A percentile compares a stretch with the other conserved stretches of the same genome.
Conservation (phyloP, 2,888 invertebrate genomes). For the Lycocerus yunnanus region DNA sequence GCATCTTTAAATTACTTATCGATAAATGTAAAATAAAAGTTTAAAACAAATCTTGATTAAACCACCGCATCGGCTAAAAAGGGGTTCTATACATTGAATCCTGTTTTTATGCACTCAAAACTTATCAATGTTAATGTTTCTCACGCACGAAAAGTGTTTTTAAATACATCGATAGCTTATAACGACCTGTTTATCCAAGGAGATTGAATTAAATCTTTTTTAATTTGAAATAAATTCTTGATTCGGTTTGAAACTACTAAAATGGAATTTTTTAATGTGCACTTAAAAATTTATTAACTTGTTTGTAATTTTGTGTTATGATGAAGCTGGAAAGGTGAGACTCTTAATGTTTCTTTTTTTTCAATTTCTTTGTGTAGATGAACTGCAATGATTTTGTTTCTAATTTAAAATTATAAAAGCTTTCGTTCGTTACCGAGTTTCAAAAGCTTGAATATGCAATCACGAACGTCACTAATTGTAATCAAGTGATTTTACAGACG, state of each 20-base stretch:
- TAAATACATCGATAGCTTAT: background rate
- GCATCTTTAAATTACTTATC: constrained; percentile 6
- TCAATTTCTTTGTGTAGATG: background rate
- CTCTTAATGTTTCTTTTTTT: background rate
- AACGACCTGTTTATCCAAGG: background rate
- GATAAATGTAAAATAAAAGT: background rate
- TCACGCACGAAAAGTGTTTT: constrained; percentile 9
- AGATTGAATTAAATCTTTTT: background rate
- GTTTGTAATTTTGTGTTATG: background rate
- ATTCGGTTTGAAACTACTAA: background rate
- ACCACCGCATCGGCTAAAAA: background rate
- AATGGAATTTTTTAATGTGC: background rate
- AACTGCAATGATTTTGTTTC: constrained; percentile 5
- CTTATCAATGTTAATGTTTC: constrained; percentile 9
- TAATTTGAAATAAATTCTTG: background rate
- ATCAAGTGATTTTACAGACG: constrained; percentile 42
- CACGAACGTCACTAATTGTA: constrained; percentile 43
- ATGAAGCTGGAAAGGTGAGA: background rate
- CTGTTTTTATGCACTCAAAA: constrained; percentile 4
- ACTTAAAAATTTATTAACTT: background rate
- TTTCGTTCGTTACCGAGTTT: constrained; percentile 18
- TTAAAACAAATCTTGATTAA: constrained; percentile 23
- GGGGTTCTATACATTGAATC: constrained; percentile 1
- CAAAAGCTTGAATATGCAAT: constrained; percentile 42
- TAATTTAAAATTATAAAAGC: constrained; percentile 12